A percentile compares a stretch with the other conserved stretches of the same genome.
Conservation (phyloP, 2,797 vertebrate species). For the Tapirus indicus region DNA sequence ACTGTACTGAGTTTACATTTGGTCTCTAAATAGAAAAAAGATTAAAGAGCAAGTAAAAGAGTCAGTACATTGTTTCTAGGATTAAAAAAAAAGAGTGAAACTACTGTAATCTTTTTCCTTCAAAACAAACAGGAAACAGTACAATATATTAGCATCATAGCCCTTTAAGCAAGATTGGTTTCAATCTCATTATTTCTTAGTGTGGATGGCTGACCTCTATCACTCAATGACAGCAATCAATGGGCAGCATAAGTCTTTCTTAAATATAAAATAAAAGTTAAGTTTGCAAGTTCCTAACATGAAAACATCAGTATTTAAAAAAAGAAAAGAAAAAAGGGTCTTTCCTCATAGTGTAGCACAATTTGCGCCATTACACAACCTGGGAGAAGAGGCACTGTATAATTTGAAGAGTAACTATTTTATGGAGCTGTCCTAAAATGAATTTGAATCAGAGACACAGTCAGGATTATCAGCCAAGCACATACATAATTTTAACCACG, state of each 20-base stretch:
- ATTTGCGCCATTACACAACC: not conserved
- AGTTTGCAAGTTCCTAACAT: not conserved
- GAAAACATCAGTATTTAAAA: not conserved
- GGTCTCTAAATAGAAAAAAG: slow-evolving; percentile 64
- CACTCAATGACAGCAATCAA: not conserved
- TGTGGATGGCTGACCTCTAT: not conserved
- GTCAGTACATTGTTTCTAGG: slow-evolving; percentile 68
- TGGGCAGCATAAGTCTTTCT: not conserved
- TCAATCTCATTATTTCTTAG: not conserved
- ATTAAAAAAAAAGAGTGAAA: not conserved
- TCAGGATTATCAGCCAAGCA: not conserved
- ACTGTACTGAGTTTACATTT: slow-evolving; percentile 58
- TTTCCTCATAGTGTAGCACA: not conserved
- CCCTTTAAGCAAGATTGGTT: not conserved
- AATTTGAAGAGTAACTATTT: not conserved
- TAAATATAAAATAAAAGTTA: slow-evolving; percentile 16
- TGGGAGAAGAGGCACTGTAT: not conserved
- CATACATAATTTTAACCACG: not conserved
- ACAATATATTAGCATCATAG: not conserved
- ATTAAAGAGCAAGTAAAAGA: slow-evolving; percentile 75
- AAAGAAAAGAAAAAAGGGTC: not conserved
- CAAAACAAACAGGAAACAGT: slow-evolving; percentile 73
- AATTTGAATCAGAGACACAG: not conserved
- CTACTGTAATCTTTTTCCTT: slow-evolving; percentile 69
- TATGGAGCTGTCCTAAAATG: not conserved